Evolutionary conservation across 2,113 vertebrate species (phyloP).

Genomic region (Neotoma lepida): DNA sequence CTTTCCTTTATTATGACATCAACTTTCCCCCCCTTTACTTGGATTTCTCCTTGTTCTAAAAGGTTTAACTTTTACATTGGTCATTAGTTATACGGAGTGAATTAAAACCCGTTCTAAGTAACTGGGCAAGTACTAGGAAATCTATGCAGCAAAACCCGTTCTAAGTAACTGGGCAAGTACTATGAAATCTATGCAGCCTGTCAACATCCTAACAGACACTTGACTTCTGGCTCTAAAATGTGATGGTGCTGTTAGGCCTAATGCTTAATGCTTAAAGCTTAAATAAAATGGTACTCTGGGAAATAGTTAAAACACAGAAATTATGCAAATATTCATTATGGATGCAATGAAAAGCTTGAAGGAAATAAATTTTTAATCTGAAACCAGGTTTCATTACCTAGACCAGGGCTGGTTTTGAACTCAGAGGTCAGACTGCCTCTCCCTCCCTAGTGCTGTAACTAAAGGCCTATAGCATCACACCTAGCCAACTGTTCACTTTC

Average conservation of each 20-base stretch:
- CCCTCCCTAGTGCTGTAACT: neutral
- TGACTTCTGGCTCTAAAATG: neutral
- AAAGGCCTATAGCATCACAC: too few species aligned
- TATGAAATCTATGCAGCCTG: slow-evolving; percentile 1
- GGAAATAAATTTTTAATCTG: neutral
- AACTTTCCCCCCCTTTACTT: neutral
- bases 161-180: neutral
- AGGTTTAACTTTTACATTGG: neutral
- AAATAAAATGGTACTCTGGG: slow-evolving; percentile 14
- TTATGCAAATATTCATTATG: neutral
- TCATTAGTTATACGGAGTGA: slow-evolving; percentile 3
- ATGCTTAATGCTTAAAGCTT: neutral
- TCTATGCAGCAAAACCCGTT: neutral
- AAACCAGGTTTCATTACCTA: neutral
- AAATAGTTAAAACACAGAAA: slow-evolving; percentile 33
- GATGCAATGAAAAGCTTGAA: slow-evolving; percentile 22
- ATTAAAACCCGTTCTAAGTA: neutral
- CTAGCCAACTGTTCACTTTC: neutral
- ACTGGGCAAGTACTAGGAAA: neutral
- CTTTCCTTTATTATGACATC: neutral
- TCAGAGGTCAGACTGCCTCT: neutral
- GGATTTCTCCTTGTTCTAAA: slow-evolving; percentile 8
- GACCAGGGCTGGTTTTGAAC: neutral
- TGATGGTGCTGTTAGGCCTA: neutral
- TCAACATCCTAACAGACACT: neutral